These are phyloP conservation scores for Sycophila sp. DNA, from an alignment of 1,140 invertebrate genomes.

Conservation along the genomic window DNA sequence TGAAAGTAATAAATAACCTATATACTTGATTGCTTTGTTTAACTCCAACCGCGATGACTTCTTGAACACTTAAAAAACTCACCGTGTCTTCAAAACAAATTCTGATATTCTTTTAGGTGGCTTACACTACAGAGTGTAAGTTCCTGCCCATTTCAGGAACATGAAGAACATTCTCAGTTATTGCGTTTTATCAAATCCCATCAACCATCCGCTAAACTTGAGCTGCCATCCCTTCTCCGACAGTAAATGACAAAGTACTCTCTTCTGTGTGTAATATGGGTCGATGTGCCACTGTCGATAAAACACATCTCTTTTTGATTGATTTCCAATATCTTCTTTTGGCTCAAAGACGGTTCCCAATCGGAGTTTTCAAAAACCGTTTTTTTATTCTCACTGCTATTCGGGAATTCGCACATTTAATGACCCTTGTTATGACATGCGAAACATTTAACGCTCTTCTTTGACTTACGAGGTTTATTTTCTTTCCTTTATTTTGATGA, in stretches of 20 bases:
- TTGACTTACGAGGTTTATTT: background rate
- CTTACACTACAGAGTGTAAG: background rate
- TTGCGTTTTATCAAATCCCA: background rate
- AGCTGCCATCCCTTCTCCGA: background rate
- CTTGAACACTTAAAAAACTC: background rate
- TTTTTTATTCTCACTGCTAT: background rate
- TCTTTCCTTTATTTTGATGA: constrained; percentile 58
- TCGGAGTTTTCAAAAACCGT: background rate
- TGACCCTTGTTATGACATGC: background rate
- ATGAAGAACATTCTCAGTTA: background rate
- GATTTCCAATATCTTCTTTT: background rate
- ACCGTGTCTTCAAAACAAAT: background rate
- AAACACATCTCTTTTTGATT: background rate
- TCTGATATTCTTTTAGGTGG: background rate
- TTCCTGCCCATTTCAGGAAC: background rate
- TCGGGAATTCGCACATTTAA: background rate
- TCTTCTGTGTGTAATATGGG: background rate
- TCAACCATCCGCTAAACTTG: background rate
- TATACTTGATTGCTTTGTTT: background rate
- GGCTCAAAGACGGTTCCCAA: background rate
- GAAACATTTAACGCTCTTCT: background rate
- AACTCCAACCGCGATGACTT: background rate
- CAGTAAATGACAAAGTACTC: background rate
- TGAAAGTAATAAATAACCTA: background rate
- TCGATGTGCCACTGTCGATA: background rate